phyloP scores from a whole-genome alignment of 2,113 vertebrate species.

The Phyllopteryx taeniolatus region DNA sequence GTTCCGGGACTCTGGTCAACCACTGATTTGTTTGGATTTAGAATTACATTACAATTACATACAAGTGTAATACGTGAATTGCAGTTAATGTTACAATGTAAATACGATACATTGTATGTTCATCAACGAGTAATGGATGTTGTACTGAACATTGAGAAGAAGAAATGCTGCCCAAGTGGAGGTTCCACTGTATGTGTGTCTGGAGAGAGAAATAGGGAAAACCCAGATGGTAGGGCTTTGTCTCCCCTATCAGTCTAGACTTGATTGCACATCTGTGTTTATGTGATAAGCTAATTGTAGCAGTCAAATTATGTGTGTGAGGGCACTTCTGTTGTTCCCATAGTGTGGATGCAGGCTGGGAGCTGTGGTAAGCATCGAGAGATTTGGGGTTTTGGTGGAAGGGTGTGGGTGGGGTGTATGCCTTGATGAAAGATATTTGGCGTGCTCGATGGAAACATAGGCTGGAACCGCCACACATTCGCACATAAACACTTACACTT shows the following conservation, averaged over 20 bases:
- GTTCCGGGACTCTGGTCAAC: too few relatives aligned
- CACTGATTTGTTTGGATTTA: too few relatives aligned
- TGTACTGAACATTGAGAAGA: too few relatives aligned
- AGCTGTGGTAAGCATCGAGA: slow-evolving; percentile 60
- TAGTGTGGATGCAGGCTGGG: slow-evolving; percentile 30
- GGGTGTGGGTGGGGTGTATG: slow-evolving; percentile 5
- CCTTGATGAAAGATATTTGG: slow-evolving; percentile 54
- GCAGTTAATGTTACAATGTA: too few relatives aligned
- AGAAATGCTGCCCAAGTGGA: too few relatives aligned
- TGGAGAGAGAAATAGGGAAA: neutral
- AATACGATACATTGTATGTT: too few relatives aligned
- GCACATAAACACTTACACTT: slow-evolving; percentile 33
- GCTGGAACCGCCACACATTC: slow-evolving; percentile 31
- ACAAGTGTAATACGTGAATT: too few relatives aligned
- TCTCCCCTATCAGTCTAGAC: slow-evolving; percentile 56
- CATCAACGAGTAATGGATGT: too few relatives aligned
- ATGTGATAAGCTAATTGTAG: slow-evolving; percentile 60
- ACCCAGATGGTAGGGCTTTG: slow-evolving; percentile 55
- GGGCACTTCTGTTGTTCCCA: slow-evolving; percentile 38
- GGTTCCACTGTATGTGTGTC: too few relatives aligned
- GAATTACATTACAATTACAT: too few relatives aligned
- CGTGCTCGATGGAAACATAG: slow-evolving; percentile 56
- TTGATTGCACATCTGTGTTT: slow-evolving; percentile 59
- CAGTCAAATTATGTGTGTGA: slow-evolving; percentile 47
- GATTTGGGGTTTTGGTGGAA: slow-evolving; percentile 15